Evolutionary conservation across 2,113 vertebrate species (phyloP), one percentile per base, ranked within the genome.

Genomic region (Cavia porcellus): DNA sequence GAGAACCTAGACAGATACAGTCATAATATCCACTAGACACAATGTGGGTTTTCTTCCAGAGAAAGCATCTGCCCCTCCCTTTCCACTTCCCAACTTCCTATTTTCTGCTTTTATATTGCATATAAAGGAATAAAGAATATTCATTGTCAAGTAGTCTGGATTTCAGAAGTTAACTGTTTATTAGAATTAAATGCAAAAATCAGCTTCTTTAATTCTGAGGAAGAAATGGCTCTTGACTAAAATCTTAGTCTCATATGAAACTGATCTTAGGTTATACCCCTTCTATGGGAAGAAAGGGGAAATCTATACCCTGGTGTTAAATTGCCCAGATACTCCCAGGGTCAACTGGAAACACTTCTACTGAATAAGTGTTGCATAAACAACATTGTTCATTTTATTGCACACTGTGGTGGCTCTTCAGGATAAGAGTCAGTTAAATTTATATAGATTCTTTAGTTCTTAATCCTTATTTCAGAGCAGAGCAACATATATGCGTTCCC

Each of bases 161-260:
- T 62, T 96, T 90, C 62, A n/a, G 42, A 30, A 77, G 32, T 47
- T 75, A 94, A 30, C 50, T 92, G 55, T 91, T 96, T 35, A 70
- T 11, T 45, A n/a, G 0, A 17, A 28, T 82, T 45, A 17, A 92
- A 86, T 77, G 62, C 88, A 86, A 89, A 72, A 91, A 28, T 72
- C 15, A 42, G 47, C 42, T 82, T 50, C 50, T 92, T 84, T 68
- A 8, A 74, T 62, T 72, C 77, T 72, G 38, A 47, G 22, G 11
- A 30, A 55, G 79, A 66, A 80, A 7, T 52, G 57, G 88, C 59
- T 77, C 55, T 38, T 52, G 5, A 50, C 47, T 50, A 50, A 50
- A 9, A 50, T 19, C 35, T 35, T 38, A 47, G n/a, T 68, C 47
- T 25, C 86, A 38, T 1, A 50, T 62, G 28, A 85, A 88, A 19